Conservation (phyloP, 2,888 invertebrate species). For the Limnephilus marmoratus region DNA sequence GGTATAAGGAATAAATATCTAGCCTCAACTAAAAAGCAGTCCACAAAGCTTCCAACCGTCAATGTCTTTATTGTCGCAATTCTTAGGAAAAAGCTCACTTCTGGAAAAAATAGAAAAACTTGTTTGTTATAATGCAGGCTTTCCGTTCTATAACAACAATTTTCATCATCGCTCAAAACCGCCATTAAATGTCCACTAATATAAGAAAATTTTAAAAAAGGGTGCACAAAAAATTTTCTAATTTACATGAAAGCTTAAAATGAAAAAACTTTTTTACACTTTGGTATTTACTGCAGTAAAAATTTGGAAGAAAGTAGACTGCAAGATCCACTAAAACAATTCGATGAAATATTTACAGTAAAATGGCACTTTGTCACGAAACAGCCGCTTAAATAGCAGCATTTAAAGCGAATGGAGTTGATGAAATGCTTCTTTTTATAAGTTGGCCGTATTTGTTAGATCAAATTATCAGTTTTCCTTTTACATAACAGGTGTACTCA, state of each 20-base stretch:
- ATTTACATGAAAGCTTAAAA: background rate
- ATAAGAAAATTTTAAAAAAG: background rate
- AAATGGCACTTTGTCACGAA: background rate
- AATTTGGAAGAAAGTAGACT: background rate
- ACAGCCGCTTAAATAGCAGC: background rate
- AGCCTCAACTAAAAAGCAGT: background rate
- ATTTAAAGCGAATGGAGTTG: background rate
- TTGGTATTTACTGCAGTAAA: background rate
- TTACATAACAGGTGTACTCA: conserved; percentile 56
- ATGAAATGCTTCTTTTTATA: conserved; percentile 7
- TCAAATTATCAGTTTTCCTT: conserved; percentile 24
- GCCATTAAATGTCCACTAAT: background rate
- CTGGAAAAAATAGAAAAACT: conserved; percentile 4
- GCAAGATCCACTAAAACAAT: conserved; percentile 6
- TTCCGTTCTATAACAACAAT: conserved; percentile 21
- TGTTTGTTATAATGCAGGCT: background rate
- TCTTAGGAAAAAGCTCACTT: conserved; percentile 7
- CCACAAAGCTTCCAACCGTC: background rate
- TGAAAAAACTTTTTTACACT: background rate
- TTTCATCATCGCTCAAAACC: background rate
- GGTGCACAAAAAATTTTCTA: too few relatives aligned
- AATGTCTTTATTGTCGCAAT: background rate
- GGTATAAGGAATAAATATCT: background rate
- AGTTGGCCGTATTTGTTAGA: background rate
- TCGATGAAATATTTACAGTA: background rate